Evolutionary conservation across 2,113 vertebrate genomes (phyloP), one percentile per base, ranked within the genome.

Genomic region (Ptilorrhoa leucosticta): DNA sequence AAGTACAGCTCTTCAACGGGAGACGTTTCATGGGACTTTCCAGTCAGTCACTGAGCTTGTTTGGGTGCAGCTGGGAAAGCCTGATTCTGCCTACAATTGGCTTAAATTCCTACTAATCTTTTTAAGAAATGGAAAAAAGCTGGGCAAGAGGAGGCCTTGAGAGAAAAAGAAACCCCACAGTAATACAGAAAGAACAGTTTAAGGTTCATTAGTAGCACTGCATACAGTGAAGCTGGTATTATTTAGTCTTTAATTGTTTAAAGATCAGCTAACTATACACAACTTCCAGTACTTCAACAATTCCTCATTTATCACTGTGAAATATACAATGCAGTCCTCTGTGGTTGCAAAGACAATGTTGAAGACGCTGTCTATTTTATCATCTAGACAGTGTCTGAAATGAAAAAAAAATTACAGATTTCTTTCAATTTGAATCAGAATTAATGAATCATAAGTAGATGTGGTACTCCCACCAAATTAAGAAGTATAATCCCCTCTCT

Each of bases 231-330:
- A 93, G 42, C n/a, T 83, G 79, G 76, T 92, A 57, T 88, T 90
- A 90, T 93, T 96, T 86, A 78, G 60, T 51, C 79, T 83, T 95
- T 80, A 95, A 93, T 91, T 90, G 86, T 81, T 94, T 96, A 88
- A 89, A 91, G 68, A n/a, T 30, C 44, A 68, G 47, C 54, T 72
- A 90, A 85, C 80, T 82, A 56, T 68, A 69, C 44, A 53, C 40
- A 85, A 50, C 39, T 85, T 85, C 81, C 30, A 93, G 65, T 48
- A 60, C 72, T 75, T 40, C 60, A 86, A 79, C 5, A 10, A 83
- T 76, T 80, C 50, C 56, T 90, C 85, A 57, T 89, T 89, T 76
- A 64, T 89, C 90, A 92, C 76, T 71, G 60, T 78, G 81, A 92
- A 92, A 86, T 47, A 88, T 5, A 82, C 60, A 75, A 6, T 40